A percentile compares a stretch with the other conserved stretches of the same genome.
phyloP scores from a whole-genome alignment of 2,888 invertebrate species.

The Epistrophella euchroma region DNA sequence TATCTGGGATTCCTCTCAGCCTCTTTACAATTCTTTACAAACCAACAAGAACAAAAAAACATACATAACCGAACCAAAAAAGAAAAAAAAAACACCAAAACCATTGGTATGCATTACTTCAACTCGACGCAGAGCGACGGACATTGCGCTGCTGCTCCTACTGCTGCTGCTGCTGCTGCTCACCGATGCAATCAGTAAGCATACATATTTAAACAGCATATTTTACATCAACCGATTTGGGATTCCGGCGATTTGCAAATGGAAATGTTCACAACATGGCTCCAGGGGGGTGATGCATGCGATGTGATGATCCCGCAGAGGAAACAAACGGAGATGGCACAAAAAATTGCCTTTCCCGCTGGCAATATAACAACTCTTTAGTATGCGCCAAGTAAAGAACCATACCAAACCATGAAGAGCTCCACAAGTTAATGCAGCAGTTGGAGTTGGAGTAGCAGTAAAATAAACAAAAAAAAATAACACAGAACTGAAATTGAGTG shows the following conservation, averaged over 20 bases:
- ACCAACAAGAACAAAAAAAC: not conserved
- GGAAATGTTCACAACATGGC: slow-evolving; percentile 76
- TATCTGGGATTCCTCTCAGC: slow-evolving; percentile 52
- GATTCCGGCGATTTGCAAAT: slow-evolving; percentile 76
- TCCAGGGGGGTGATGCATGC: slow-evolving; percentile 28
- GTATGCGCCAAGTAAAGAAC: slow-evolving; percentile 69
- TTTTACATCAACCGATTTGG: slow-evolving; percentile 76
- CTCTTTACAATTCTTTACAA: slow-evolving; percentile 34
- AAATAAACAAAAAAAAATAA: slow-evolving; percentile 8
- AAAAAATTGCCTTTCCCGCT: slow-evolving; percentile 57
- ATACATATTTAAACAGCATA: slow-evolving; percentile 76
- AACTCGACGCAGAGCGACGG: slow-evolving; percentile 36
- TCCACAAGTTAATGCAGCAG: slow-evolving; percentile 71
- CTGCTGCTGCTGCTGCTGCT: slow-evolving; percentile 48
- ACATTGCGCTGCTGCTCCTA: slow-evolving; percentile 11
- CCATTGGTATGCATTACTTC: slow-evolving; percentile 74
- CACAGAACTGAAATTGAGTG: slow-evolving; percentile 41
- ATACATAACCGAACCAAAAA: slow-evolving; percentile 3
- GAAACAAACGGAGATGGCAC: slow-evolving; percentile 23
- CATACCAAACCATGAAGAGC: slow-evolving; percentile 45
- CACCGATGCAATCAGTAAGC: slow-evolving; percentile 76
- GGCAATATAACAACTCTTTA: slow-evolving; percentile 73
- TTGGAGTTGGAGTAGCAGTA: slow-evolving; percentile 16
- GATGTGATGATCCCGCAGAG: slow-evolving; percentile 14
- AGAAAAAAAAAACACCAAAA: slow-evolving; percentile 30